Conservation (phyloP, 2,888 invertebrate genomes). For the Chrysina gloriosa region DNA sequence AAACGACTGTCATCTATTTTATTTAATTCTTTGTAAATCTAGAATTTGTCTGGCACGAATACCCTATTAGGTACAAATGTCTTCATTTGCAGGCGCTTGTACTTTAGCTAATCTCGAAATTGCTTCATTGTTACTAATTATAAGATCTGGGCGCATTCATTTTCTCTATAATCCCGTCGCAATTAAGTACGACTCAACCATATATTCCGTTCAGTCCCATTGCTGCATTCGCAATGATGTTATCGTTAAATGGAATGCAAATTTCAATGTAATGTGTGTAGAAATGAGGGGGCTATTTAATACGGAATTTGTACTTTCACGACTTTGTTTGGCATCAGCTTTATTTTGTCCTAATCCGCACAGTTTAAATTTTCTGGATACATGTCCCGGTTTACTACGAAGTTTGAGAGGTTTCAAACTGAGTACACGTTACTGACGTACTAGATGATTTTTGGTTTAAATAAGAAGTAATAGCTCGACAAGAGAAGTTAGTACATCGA, state of each 20-base stretch:
- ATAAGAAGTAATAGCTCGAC: no score
- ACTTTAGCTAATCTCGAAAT: constrained; percentile 31
- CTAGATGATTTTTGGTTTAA: no score
- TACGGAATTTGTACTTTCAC: neutral
- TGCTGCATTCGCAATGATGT: constrained; percentile 15
- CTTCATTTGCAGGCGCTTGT: constrained; percentile 29
- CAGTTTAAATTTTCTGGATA: neutral
- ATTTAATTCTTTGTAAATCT: constrained; percentile 49
- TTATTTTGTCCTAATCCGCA: constrained; percentile 1
- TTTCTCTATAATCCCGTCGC: constrained; percentile 13
- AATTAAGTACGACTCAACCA: constrained; percentile 31
- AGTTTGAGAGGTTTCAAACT: neutral
- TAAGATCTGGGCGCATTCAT: constrained; percentile 27
- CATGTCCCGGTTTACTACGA: neutral
- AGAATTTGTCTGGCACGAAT: constrained; percentile 10
- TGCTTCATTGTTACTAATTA: constrained; percentile 34
- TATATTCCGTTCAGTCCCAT: constrained; percentile 9
- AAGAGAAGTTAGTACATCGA: no score
- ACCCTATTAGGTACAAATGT: constrained; percentile 35
- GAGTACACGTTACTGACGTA: no score
- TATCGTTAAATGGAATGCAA: constrained; percentile 23
- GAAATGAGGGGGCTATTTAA: neutral
- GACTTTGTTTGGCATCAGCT: constrained; percentile 2
- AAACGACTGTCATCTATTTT: constrained; percentile 51
- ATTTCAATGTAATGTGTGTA: constrained; percentile 13